Conservation (phyloP, 2,113 vertebrate genomes). For the Damaliscus lunatus region DNA sequence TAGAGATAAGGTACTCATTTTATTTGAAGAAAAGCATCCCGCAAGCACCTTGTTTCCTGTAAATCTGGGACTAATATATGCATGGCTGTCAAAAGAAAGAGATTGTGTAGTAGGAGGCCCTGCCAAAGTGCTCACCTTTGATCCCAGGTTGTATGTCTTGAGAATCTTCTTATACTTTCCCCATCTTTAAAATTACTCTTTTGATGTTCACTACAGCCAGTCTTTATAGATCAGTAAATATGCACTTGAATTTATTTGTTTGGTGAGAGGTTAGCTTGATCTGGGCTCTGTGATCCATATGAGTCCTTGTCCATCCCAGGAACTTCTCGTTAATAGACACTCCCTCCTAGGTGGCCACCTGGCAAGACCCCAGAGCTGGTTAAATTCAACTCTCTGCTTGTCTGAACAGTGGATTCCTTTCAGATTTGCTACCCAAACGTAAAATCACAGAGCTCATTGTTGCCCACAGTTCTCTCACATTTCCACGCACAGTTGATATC, state of each 20-base stretch:
- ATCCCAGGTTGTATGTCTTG: background rate
- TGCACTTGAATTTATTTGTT: no score
- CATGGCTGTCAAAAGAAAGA: background rate
- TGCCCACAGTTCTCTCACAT: background rate
- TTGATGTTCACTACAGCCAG: background rate
- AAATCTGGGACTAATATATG: background rate
- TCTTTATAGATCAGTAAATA: background rate
- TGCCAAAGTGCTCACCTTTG: background rate
- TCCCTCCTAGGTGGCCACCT: background rate
- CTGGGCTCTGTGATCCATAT: background rate
- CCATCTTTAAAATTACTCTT: background rate
- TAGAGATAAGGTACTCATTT: background rate
- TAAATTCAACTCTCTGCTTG: fast-evolving
- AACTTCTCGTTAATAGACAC: fast-evolving
- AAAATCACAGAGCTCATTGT: fast-evolving
- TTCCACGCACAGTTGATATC: background rate
- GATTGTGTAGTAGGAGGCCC: background rate
- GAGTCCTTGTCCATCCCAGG: background rate
- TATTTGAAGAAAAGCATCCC: background rate
- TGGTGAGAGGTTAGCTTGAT: fast-evolving
- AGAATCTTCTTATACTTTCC: background rate
- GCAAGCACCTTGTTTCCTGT: background rate
- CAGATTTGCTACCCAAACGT: background rate
- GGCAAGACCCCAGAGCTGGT: no score
- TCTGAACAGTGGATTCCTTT: background rate